These are phyloP conservation scores for Nycticryphes semicollaris DNA, from an alignment of 2,113 vertebrate genomes.

Conservation along the genomic window DNA sequence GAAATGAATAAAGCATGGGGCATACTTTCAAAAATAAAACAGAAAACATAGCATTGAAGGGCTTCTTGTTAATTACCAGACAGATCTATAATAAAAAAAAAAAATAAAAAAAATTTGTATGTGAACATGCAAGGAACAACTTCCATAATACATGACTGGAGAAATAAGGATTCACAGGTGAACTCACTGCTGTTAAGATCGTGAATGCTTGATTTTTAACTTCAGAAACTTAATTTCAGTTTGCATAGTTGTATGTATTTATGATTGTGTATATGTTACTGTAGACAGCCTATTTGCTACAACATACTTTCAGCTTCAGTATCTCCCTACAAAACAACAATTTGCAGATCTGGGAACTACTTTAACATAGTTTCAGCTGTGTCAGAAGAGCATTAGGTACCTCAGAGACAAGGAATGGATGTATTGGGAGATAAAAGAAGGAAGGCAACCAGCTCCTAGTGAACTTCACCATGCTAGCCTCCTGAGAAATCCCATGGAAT, in stretches of 20 bases:
- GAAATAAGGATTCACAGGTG: background rate
- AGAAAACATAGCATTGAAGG: background rate
- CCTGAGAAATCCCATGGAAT: background rate
- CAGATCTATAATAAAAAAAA: background rate
- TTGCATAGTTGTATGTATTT: background rate
- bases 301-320: background rate
- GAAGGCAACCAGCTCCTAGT: background rate
- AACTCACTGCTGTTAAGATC: background rate
- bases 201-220: background rate
- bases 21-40: slow-evolving; percentile 6
- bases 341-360: background rate
- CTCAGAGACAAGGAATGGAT: background rate
- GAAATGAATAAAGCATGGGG: slow-evolving; percentile 12
- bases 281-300: background rate
- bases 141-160: background rate
- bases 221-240: background rate
- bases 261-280: background rate
- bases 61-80: background rate
- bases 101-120: background rate
- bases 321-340: background rate
- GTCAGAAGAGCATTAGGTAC: background rate
- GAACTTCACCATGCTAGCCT: background rate
- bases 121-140: background rate
- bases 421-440: background rate
- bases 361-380: background rate